These are phyloP conservation scores for Selene dorsalis DNA, from an alignment of 2,797 vertebrate genomes.

Conservation along the genomic window DNA sequence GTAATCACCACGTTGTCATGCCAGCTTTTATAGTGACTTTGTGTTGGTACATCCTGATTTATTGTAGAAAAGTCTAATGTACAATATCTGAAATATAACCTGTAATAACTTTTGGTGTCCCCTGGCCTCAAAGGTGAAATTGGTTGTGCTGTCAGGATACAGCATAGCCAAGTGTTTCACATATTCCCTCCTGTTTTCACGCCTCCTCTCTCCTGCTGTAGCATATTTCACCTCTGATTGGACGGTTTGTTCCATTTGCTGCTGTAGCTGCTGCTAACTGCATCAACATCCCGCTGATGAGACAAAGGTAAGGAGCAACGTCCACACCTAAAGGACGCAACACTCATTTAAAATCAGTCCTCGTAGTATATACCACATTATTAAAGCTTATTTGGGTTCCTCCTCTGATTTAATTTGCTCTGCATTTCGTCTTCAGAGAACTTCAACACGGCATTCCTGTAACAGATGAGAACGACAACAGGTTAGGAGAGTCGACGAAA, in stretches of 20 bases:
- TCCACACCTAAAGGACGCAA: background rate
- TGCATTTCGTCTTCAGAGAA: slow-evolving; percentile 83
- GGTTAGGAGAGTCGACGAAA: slow-evolving; percentile 93
- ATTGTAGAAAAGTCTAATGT: slow-evolving; percentile 12
- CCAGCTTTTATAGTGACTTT: slow-evolving; percentile 29
- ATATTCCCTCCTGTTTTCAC: slow-evolving; percentile 20
- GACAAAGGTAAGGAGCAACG: slow-evolving; percentile 89
- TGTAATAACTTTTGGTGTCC: slow-evolving; percentile 4
- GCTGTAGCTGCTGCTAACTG: slow-evolving; percentile 99
- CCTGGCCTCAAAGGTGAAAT: slow-evolving; percentile 8
- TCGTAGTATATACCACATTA: too few species aligned
- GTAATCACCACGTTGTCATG: slow-evolving; percentile 18
- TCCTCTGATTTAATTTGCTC: slow-evolving; percentile 1
- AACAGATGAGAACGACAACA: slow-evolving; percentile 92
- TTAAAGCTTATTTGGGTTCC: background rate
- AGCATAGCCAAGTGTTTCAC: background rate
- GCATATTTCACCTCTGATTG: slow-evolving; percentile 94
- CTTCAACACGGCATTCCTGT: slow-evolving; percentile 94
- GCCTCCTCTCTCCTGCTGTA: slow-evolving; percentile 69
- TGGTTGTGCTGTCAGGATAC: background rate
- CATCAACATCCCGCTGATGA: slow-evolving; percentile 99
- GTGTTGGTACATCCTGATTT: slow-evolving; percentile 10
- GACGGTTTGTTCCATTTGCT: slow-evolving; percentile 97
- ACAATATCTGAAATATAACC: background rate
- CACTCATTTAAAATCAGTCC: background rate